These are phyloP conservation scores for Schizotus pectinicornis DNA, from an alignment of 2,888 invertebrate species.

Conservation along the genomic window DNA sequence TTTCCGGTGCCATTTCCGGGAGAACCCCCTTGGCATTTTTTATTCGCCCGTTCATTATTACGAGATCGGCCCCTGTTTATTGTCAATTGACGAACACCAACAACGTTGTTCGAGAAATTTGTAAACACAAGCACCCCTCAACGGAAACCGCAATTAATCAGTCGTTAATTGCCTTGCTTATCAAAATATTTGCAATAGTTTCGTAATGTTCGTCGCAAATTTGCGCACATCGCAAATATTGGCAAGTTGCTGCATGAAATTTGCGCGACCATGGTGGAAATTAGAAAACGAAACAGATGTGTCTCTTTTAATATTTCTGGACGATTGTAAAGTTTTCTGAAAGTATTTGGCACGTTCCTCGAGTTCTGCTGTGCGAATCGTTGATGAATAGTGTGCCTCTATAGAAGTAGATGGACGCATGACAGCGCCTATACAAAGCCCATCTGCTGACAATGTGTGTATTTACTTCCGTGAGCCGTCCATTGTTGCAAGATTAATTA, in stretches of 20 bases:
- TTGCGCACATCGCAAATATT: not conserved
- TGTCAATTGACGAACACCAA: not conserved
- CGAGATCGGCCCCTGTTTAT: too few species aligned
- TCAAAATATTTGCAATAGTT: constrained; percentile 29
- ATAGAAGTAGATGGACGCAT: constrained; percentile 30
- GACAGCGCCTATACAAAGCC: constrained; percentile 28
- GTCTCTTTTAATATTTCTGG: constrained; percentile 16
- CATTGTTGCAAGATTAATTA: constrained; percentile 30
- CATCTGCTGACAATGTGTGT: constrained; percentile 24
- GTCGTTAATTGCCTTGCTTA: constrained; percentile 26
- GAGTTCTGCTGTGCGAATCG: constrained; percentile 23
- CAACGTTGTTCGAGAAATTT: constrained; percentile 17
- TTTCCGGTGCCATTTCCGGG: too few species aligned
- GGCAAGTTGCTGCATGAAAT: not conserved
- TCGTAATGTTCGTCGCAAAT: constrained; percentile 13
- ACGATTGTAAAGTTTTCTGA: constrained; percentile 24
- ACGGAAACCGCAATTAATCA: constrained; percentile 25
- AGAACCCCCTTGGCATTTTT: too few species aligned
- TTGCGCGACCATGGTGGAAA: not conserved
- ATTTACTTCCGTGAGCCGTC: constrained; percentile 17
- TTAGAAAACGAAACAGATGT: not conserved
- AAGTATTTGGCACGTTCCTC: constrained; percentile 17
- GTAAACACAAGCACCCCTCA: constrained; percentile 20
- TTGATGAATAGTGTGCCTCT: constrained; percentile 31
- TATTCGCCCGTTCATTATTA: too few species aligned